phyloP scores from a whole-genome alignment of 1,140 invertebrate species.

The Frieseomelitta varia region DNA sequence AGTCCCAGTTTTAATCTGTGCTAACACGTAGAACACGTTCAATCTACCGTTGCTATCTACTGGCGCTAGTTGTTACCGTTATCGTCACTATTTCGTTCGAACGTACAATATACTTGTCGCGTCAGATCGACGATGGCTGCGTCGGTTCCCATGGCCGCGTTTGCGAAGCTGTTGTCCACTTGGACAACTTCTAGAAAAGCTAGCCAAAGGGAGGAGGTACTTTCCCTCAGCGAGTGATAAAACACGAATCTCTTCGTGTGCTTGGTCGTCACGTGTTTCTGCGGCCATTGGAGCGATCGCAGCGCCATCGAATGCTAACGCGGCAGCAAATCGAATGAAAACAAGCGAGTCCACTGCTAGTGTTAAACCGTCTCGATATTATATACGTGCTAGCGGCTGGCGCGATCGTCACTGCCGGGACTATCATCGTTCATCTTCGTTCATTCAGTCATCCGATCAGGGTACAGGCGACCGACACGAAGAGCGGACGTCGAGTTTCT shows the following conservation, averaged over 20 bases:
- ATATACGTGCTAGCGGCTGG: constrained; percentile 30
- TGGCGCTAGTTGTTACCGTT: constrained; percentile 43
- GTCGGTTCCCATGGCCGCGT: neutral
- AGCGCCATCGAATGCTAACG: neutral
- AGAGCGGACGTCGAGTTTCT: constrained; percentile 7
- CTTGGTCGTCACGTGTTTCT: neutral
- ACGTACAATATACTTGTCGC: neutral
- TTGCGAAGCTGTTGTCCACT: neutral
- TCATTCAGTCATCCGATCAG: constrained; percentile 51
- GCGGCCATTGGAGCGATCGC: neutral
- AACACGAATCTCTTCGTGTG: too few relatives aligned
- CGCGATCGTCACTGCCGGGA: constrained; percentile 60
- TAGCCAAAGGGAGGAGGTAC: neutral
- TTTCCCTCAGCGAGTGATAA: too few relatives aligned
- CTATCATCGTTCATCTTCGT: constrained; percentile 47
- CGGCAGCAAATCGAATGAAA: neutral
- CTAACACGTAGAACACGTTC: constrained; percentile 42
- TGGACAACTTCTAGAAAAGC: neutral
- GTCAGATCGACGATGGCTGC: neutral
- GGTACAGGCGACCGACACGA: constrained; percentile 35
- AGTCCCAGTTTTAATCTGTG: constrained; percentile 50
- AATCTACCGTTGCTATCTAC: constrained; percentile 44
- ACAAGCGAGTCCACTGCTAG: constrained; percentile 16
- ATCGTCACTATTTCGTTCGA: constrained; percentile 38
- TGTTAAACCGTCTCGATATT: neutral